These are phyloP conservation scores for Smutsia temminckii DNA, from an alignment of 2,797 vertebrate genomes.

Conservation along the genomic window DNA sequence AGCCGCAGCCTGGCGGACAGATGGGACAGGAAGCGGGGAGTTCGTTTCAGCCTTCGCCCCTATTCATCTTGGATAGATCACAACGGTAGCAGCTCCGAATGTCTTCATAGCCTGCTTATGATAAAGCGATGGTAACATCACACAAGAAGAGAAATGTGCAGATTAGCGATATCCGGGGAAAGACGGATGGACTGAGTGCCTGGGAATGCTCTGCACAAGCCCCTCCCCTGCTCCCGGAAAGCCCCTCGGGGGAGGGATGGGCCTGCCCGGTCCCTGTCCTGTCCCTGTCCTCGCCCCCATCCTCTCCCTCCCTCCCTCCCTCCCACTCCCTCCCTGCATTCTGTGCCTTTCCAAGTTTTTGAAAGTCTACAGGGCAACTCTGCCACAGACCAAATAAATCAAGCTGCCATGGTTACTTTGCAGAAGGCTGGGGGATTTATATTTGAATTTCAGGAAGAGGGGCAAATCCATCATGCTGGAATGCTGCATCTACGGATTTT, in stretches of 20 bases:
- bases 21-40: conserved; percentile 84
- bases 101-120: conserved; percentile 75
- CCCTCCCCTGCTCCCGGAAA: neutral
- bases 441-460: conserved; percentile 54
- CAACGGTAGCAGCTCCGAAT: conserved; percentile 81
- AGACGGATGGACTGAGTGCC: conserved; percentile 35
- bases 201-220: neutral
- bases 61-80: conserved; percentile 83
- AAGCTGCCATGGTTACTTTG: conserved; percentile 49
- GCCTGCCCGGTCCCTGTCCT: neutral
- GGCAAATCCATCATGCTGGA: neutral
- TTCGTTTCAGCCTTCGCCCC: conserved; percentile 78
- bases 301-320: neutral
- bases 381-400: conserved; percentile 58
- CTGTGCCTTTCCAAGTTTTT: conserved; percentile 62
- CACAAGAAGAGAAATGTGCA: conserved; percentile 51
- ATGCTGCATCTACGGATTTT: neutral
- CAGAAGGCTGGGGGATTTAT: conserved; percentile 67
- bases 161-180: conserved; percentile 51
- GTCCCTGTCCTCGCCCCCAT: rapidly evolving
- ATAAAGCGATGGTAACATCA: conserved; percentile 68
- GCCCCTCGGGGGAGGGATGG: neutral
- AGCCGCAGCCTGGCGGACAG: conserved; percentile 85
- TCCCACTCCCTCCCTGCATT: neutral
- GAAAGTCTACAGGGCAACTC: conserved; percentile 53